These are phyloP conservation scores for Psettodes erumei DNA, from an alignment of 2,113 vertebrate genomes.

Conservation along the genomic window DNA sequence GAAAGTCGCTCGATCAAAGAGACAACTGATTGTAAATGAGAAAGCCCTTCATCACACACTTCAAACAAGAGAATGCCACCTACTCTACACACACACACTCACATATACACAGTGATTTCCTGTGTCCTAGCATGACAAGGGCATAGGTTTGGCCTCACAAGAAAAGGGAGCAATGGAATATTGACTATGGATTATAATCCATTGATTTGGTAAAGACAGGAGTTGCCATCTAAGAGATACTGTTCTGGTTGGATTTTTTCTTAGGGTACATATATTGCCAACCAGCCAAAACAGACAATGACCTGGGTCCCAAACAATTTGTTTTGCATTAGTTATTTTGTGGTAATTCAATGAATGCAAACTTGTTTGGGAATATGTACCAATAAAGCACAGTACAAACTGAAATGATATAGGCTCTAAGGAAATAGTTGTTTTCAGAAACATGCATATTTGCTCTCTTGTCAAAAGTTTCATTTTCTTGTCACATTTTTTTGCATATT, in stretches of 20 bases:
- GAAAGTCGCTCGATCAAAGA: slow-evolving; percentile 37
- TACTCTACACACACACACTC: not conserved
- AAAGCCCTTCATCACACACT: slow-evolving; percentile 39
- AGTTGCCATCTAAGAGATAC: not conserved
- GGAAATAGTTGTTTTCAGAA: no score
- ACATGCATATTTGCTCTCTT: no score
- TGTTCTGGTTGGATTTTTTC: not conserved
- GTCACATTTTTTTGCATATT: no score
- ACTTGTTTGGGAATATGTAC: no score
- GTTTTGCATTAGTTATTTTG: no score
- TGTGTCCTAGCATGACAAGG: not conserved
- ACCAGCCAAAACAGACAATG: no score
- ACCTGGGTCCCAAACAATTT: no score
- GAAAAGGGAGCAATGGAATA: not conserved
- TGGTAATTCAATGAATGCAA: no score
- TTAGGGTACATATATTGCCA: no score
- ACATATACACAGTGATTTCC: not conserved
- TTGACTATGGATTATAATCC: slow-evolving; percentile 13
- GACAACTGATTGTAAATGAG: slow-evolving; percentile 47
- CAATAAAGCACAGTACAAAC: no score
- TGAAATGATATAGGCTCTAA: no score
- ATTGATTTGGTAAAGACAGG: not conserved
- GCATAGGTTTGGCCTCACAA: slow-evolving; percentile 2
- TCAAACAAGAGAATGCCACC: slow-evolving; percentile 21
- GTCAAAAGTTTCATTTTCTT: no score